Conservation (phyloP, 2,113 vertebrate species). For the Rhinolophus ferrumequinum region DNA sequence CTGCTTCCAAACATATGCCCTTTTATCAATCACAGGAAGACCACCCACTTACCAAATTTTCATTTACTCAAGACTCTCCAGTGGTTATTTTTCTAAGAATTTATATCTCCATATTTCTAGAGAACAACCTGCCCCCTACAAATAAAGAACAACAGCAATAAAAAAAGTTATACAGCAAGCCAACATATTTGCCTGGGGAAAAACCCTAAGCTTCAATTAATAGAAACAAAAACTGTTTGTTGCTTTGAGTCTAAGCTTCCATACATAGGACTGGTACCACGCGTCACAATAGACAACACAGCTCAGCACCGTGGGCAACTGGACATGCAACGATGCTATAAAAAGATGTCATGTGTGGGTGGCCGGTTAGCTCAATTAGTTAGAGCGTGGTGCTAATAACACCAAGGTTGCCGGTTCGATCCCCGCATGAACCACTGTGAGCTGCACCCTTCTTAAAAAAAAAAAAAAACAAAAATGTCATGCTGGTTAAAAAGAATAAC, state of each 20-base stretch:
- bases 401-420: too few species aligned
- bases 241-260: neutral
- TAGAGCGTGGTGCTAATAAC: too few species aligned
- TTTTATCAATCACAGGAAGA: neutral
- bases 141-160: neutral
- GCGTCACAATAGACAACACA: neutral
- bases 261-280: neutral
- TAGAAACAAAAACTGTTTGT: neutral
- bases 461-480: neutral
- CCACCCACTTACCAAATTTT: neutral
- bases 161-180: neutral
- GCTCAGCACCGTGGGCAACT: neutral
- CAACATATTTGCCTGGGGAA: neutral
- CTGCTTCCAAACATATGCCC: neutral
- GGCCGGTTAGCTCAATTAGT: too few species aligned
- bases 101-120: constrained; percentile 9
- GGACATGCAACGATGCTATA: neutral
- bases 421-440: too few species aligned
- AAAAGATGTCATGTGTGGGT: neutral
- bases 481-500: neutral
- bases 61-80: constrained; percentile 21
- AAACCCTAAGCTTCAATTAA: constrained; percentile 33
- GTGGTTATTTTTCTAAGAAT: constrained; percentile 28
- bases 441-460: too few species aligned
- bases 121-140: neutral